phyloP scores from a whole-genome alignment of 1,140 invertebrate genomes.

The Drosophila pseudoananassae region DNA sequence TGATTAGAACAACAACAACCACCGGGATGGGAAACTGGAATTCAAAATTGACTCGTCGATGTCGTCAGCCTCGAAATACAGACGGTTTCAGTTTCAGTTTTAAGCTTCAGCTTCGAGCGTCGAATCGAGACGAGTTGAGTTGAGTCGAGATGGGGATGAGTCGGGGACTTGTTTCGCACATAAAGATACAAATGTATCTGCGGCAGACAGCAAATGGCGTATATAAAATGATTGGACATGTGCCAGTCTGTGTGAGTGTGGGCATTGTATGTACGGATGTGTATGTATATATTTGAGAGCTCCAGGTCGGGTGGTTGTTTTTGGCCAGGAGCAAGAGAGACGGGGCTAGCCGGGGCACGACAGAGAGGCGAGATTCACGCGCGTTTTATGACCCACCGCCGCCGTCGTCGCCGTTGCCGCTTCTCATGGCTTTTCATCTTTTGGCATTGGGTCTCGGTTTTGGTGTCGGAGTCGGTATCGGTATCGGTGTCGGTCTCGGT shows the following conservation, averaged over 20 bases:
- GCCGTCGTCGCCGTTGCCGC: slow-evolving; percentile 48
- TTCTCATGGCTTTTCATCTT: slow-evolving; percentile 78
- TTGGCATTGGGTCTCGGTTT: slow-evolving; percentile 48
- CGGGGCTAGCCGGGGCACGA: slow-evolving; percentile 9
- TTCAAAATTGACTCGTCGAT: slow-evolving; percentile 74
- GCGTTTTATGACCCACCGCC: slow-evolving; percentile 65
- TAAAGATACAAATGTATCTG: slow-evolving; percentile 82
- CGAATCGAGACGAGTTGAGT: not conserved
- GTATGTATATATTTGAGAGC: slow-evolving; percentile 11
- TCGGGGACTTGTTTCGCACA: slow-evolving; percentile 76
- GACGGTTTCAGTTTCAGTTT: slow-evolving; percentile 11
- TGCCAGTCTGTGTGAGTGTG: slow-evolving; percentile 37
- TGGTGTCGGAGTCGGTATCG: slow-evolving; percentile 5
- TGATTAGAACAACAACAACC: slow-evolving; percentile 61
- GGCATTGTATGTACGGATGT: not conserved
- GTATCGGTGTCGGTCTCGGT: slow-evolving; percentile 16
- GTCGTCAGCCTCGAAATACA: slow-evolving; percentile 37
- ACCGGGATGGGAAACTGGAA: slow-evolving; percentile 67
- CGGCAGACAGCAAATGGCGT: slow-evolving; percentile 81
- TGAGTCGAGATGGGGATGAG: slow-evolving; percentile 5
- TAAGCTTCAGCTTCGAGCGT: slow-evolving; percentile 6
- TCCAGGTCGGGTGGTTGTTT: slow-evolving; percentile 65
- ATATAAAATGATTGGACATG: slow-evolving; percentile 82
- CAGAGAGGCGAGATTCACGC: slow-evolving; percentile 41
- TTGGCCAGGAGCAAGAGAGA: slow-evolving; percentile 22